Base-by-base conservation (phyloP, 2,113 vertebrate species). In the Carassius auratus region DNA sequence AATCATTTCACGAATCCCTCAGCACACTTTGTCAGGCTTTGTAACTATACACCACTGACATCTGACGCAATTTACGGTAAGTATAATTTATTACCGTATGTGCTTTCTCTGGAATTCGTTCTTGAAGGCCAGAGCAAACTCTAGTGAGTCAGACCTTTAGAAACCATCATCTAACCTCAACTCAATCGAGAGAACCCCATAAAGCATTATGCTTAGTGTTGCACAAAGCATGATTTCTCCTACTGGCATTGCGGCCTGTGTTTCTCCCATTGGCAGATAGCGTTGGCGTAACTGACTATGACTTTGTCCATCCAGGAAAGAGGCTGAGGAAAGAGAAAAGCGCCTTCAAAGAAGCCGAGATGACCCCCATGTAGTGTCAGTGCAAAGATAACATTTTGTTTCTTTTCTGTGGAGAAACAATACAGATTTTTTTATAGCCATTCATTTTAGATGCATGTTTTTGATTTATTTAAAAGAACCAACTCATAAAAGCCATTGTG, bases 251-350 rank as follows among this genome's bases (percentile, higher is more conserved):
- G 93, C 0, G 90, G 93, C 89, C 92, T 95, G 89, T 91, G 95
- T 83, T 93, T 96, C 89, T 97, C 96, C 97, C 97, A 98, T 75
- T 95, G 96, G 92, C 96, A 98, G 80, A 99, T 92, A 89, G 97
- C 95, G 15, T 98, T 92, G 45, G 96, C 91, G 57, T 98, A 99
- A 91, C 96, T 94, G 30, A 99, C 94, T 42, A 99, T 95, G 13
- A 98, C 94, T 93, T 97, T 98, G 93, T 99, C 98, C 96, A 99
- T 98, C 98, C 98, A 99, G 23, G 97, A 98, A 71, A 99, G 96
- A 6, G 97, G 96, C 66, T 97, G 95, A 0, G 98, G 98, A 84
- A 99, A 96, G 3, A 99, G 95, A 84, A 98, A 95, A 0, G 96
- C 96, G 0, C 98, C 98, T 90, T 99, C 98, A 7, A 99, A 99